Evolutionary conservation across 2,797 vertebrate genomes (phyloP).

Genomic region (Diceros bicornis): DNA sequence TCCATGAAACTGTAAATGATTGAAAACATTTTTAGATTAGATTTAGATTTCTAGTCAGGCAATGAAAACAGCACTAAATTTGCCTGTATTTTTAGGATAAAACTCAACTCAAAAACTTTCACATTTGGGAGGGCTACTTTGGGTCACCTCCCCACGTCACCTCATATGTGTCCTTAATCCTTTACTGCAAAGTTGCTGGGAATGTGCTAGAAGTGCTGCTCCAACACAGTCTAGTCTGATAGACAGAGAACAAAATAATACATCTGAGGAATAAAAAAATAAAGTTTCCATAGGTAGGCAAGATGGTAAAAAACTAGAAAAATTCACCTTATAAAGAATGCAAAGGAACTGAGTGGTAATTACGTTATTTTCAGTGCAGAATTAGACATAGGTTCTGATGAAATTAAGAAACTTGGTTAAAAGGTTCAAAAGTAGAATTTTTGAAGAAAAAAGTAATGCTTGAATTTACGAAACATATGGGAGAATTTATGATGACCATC

Average conservation of each 20-base stretch:
- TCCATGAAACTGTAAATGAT: not conserved
- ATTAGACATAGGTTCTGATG: not conserved
- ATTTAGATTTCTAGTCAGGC: not conserved
- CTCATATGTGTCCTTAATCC: not conserved
- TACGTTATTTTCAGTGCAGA: not conserved
- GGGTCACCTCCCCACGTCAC: not conserved
- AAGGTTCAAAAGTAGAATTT: constrained; percentile 31
- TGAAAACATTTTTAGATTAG: not conserved
- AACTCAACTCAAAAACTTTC: not conserved
- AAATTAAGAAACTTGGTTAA: not conserved
- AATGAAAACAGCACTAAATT: not conserved
- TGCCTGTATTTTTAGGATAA: not conserved
- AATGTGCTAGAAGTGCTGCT: not conserved
- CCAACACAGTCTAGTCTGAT: not conserved
- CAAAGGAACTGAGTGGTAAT: not conserved
- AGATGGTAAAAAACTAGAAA: not conserved
- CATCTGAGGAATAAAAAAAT: not conserved
- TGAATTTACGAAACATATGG: not conserved
- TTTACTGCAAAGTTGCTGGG: not conserved
- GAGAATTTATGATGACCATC: not conserved
- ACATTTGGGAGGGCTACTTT: not conserved
- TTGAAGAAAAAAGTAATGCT: not conserved
- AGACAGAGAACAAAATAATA: not conserved
- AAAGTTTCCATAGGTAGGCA: not conserved
- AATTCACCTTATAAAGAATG: not conserved